A percentile compares a stretch with the other conserved stretches of the same genome.
Evolutionary conservation across 2,113 vertebrate species (phyloP).

Genomic region (Malurus alboscapulatus): DNA sequence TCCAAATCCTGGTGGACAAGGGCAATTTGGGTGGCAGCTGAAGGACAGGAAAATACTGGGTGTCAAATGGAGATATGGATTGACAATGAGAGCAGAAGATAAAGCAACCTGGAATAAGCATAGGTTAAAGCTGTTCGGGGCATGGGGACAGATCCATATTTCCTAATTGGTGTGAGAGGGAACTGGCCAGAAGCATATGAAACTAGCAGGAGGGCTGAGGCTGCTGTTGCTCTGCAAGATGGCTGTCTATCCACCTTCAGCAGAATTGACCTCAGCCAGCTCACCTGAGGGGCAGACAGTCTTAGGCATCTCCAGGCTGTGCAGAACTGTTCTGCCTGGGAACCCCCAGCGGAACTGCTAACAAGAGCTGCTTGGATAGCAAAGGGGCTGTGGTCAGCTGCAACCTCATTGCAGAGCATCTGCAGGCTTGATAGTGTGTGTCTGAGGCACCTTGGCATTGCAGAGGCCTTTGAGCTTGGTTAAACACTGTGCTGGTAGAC

Average conservation of each 20-base stretch:
- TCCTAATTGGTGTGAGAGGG: neutral
- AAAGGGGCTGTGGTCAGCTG: neutral
- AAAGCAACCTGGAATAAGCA: neutral
- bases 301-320: neutral
- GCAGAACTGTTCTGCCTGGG: neutral
- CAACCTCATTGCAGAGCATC: neutral
- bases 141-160: neutral
- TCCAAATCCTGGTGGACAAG: neutral
- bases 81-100: neutral
- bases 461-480: neutral
- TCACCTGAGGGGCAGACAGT: neutral
- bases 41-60: neutral
- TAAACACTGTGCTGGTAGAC: neutral
- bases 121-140: neutral
- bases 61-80: neutral
- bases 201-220: neutral
- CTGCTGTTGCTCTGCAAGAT: neutral
- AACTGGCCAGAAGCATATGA: neutral
- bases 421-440: accelerated
- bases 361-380: neutral
- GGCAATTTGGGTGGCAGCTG: neutral
- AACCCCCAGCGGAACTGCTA: neutral
- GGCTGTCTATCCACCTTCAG: neutral
- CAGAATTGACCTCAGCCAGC: neutral
- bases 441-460: neutral